Evolutionary conservation across 2,888 invertebrate genomes (phyloP), one percentile per base, ranked within the genome.

Genomic region (Oscheius sp.): DNA sequence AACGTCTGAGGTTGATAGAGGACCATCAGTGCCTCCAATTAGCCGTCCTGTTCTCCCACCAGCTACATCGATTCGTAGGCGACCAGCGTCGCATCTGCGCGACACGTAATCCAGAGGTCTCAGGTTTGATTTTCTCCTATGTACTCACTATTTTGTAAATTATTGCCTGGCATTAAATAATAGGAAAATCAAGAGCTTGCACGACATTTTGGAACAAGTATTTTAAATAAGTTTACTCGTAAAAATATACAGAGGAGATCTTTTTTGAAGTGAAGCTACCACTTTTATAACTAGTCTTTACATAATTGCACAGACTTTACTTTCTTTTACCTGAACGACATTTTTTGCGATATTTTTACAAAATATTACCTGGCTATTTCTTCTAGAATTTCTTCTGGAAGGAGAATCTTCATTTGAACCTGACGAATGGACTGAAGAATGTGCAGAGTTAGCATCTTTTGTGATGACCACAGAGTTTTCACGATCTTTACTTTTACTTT

Each of bases 241-340:
- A 55, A 55, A 34, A 52, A 52, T 52, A 52, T 25, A n/a, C n/a
- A 27, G 52, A 52, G 34, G 55, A 55, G 55, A 55, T 55, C 55
- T 55, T 17, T 8, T 6, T 29, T 23, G 23, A 55, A 55, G 55
- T 55, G 55, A 55, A 55, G 37, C 55, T 55, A 55, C 55, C 55
- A 55, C 37, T 27, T 52, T n/a, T 52, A 8, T 25, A n/a, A 34
- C 55, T 20, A 10, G 55, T 34, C 8, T 27, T 37, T 42, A 61
- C 61, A 61, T 61, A 20, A 61, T 61, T 17, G 29, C 31, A 23
- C 61, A 61, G 31, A 61, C 61, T 61, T 45, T 61, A 27, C 61
- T 61, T 45, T 61, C 61, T 31, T 61, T 61, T 20, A 42, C 61
- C 25, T 39, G 17, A 52, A 52, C 52, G 4, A 2, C 8, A 3